Evolutionary conservation across 2,113 vertebrate species (phyloP).

Genomic region (Penelope pileata): DNA sequence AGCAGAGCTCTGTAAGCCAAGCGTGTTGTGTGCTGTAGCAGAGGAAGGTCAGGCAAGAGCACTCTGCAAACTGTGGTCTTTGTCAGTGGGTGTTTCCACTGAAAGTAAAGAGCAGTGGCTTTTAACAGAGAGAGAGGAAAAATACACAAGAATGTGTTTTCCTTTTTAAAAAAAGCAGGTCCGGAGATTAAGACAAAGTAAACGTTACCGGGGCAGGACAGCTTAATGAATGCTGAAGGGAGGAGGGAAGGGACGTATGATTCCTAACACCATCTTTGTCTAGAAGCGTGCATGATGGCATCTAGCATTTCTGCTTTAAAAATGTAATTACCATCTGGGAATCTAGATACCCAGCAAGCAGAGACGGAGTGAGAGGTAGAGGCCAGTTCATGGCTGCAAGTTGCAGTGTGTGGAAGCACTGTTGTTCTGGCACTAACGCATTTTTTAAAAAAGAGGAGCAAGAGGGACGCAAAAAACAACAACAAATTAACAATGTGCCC

Average conservation of each 20-base stretch:
- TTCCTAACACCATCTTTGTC: not conserved
- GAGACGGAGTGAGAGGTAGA: not conserved
- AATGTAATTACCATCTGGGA: not conserved
- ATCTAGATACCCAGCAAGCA: not conserved
- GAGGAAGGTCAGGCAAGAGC: not conserved
- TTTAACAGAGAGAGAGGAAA: not conserved
- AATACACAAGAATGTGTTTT: not conserved
- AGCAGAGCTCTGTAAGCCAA: not conserved
- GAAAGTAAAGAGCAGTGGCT: not conserved
- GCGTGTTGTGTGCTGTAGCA: not conserved
- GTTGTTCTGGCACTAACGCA: not conserved
- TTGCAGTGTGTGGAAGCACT: rapidly evolving
- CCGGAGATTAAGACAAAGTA: not conserved
- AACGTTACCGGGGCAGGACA: not conserved
- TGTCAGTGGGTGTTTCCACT: not conserved
- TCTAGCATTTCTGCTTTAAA: not conserved
- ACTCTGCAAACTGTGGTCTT: not conserved
- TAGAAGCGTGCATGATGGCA: not conserved
- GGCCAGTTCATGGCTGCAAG: not conserved
- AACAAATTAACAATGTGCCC: not conserved
- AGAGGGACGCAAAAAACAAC: not conserved
- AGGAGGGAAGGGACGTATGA: not conserved
- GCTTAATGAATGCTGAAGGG: not conserved
- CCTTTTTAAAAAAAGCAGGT: not conserved
- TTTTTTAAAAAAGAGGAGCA: not conserved